Evolutionary conservation across 1,140 invertebrate species (phyloP), one percentile per base, ranked within the genome.

Genomic region (Bombus superbus): DNA sequence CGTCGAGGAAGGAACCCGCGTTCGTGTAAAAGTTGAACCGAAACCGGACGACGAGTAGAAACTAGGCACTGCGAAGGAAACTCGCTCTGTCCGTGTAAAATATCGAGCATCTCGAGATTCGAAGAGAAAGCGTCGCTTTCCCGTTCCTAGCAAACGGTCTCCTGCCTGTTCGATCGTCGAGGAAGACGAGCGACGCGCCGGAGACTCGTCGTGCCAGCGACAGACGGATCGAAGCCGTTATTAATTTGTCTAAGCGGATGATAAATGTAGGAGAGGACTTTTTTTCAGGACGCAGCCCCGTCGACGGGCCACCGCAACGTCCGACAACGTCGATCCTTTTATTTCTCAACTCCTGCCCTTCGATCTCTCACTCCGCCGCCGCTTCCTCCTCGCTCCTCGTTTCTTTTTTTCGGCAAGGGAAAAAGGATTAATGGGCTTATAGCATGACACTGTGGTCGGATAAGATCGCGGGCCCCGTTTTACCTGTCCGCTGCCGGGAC

Each of bases 341-440:
- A 85, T 79, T 44, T 38, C 47, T 44, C 47, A 6, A 57, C 68
- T 10, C 32, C 10, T 66, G 1, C 66, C 8, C 22, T n/a, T 68
- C 32, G 18, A 9, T 18, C 66, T 3, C 15, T 35, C 32, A 0
- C 68, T 35, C 38, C 22, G 22, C 13, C 22, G 22, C 13, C 32
- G 32, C 32, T 35, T 35, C 32, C 32, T 35, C 15, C 2, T 68
- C 32, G 32, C 32, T 11, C 3, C 25, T 2, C 25, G 6, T 32
- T 18, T 72, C 40, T 76, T 42, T 71, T 53, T 59, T 68, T 79
- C 64, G 62, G 47, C 79, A 87, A 82, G 86, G 79, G 89, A 91
- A 90, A 92, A 91, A 89, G 89, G 85, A 92, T 92, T 90, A 92
- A 92, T 88, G 89, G 89, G 84, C 86, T 89, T 78, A 85, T 90